These are phyloP conservation scores for Seira sanloemensis DNA, from an alignment of 2,888 invertebrate species.

Conservation along the genomic window DNA sequence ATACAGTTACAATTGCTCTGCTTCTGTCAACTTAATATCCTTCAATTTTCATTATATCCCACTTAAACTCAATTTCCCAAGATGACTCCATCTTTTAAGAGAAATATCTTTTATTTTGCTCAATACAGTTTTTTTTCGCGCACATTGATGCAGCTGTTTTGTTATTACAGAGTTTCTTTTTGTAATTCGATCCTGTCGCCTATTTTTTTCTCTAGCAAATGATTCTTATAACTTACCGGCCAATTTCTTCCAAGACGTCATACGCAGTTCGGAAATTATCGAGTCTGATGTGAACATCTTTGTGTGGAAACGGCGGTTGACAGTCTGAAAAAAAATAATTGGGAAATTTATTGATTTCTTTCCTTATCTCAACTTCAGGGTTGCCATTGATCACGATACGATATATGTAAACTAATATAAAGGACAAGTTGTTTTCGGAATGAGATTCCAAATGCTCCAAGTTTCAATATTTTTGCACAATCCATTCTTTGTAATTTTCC, in stretches of 20 bases:
- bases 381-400: no score
- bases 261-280: constrained; percentile 92
- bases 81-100: no score
- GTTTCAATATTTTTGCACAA: no score
- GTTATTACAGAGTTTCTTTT: neutral
- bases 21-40: constrained; percentile 54
- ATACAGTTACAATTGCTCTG: constrained; percentile 60
- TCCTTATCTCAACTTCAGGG: neutral
- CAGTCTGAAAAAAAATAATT: constrained; percentile 75
- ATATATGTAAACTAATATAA: no score
- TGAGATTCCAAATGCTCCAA: no score
- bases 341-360: neutral
- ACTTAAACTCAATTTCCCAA: neutral
- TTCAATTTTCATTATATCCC: constrained; percentile 38
- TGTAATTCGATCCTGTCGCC: neutral
- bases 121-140: neutral
- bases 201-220: neutral
- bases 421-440: no score
- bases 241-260: constrained; percentile 92
- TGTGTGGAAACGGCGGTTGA: constrained; percentile 90
- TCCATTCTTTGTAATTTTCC: no score
- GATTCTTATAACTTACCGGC: constrained; percentile 82
- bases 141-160: neutral
- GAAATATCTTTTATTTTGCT: neutral
- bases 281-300: constrained; percentile 90